These are phyloP conservation scores for Drosophila mauritiana DNA, from an alignment of 1,140 invertebrate species.

Conservation along the genomic window DNA sequence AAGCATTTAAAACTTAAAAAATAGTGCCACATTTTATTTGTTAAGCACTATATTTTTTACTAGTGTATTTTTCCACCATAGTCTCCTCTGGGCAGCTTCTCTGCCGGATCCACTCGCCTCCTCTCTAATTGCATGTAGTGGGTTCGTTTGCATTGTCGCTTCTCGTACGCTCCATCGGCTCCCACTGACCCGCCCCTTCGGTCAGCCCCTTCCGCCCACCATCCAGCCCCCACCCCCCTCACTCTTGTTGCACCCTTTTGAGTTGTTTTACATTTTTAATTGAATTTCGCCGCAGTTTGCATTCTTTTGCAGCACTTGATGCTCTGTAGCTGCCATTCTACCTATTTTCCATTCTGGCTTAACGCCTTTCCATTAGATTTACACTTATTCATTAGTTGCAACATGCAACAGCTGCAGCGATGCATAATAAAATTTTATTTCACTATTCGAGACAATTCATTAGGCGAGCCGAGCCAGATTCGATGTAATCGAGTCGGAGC, in stretches of 20 bases:
- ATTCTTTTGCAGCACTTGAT: slow-evolving; percentile 60
- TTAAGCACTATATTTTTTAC: neutral
- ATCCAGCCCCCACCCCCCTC: slow-evolving; percentile 2
- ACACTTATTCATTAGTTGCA: slow-evolving; percentile 81
- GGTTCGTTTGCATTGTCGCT: slow-evolving; percentile 78
- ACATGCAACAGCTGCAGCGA: slow-evolving; percentile 68
- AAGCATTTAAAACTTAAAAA: neutral
- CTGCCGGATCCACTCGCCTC: slow-evolving; percentile 8
- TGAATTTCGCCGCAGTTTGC: slow-evolving; percentile 81
- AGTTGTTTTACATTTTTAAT: slow-evolving; percentile 83
- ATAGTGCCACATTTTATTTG: neutral
- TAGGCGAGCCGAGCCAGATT: slow-evolving; percentile 35
- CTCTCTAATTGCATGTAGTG: slow-evolving; percentile 76
- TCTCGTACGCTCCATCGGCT: slow-evolving; percentile 65
- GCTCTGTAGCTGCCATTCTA: slow-evolving; percentile 5
- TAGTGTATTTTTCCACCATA: slow-evolving; percentile 4
- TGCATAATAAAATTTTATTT: slow-evolving; percentile 76
- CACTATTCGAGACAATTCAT: slow-evolving; percentile 72
- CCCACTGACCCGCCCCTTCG: neutral
- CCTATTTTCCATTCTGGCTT: slow-evolving; percentile 35
- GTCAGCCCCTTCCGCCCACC: neutral
- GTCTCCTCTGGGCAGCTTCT: slow-evolving; percentile 20
- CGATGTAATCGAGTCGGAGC: slow-evolving; percentile 3
- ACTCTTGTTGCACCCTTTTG: slow-evolving; percentile 58
- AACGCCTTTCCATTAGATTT: slow-evolving; percentile 78